Evolutionary conservation across 2,888 invertebrate genomes (phyloP), one percentile per base, ranked within the genome.

Genomic region (Lasioglossum zephyrum): DNA sequence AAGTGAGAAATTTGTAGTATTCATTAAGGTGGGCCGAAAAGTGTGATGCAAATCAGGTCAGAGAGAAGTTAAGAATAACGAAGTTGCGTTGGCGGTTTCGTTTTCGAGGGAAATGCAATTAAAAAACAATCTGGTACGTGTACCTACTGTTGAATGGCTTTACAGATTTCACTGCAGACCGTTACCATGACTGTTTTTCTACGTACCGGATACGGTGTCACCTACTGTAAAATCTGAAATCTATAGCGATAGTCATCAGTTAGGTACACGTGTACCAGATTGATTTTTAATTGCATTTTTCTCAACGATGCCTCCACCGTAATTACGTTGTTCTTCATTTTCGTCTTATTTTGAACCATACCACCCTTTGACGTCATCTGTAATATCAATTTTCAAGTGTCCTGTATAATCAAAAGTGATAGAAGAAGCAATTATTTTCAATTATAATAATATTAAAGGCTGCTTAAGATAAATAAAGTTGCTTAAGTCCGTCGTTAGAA

Each of bases 261-360:
- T 53, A 53, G 49, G 22, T 22, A 53, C 49, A 53, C 49, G 22
- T 22, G 22, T n/a, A 57, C 9, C n/a, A 57, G 57, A 57, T 57
- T n/a, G 57, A 57, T 57, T 57, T 57, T 57, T 57, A 57, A 57
- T 57, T 57, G n/a, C 57, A 57, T 22, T 57, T 57, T 57, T n/a
- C 57, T n/a, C 57, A 4, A 53, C 53, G 53, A n/a, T 3, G 53
- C n/a, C 9, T n/a, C 9, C n/a, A 53, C 3, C 53, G 53, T 53
- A n/a, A 53, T 53, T n/a, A 53, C 53, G 22, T 22, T n/a, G 22
- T 9, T 53, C 53, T 53, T 53, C 9, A 53, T 53, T 53, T 53
- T 22, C 53, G 53, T 53, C 53, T 22, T 53, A 9, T 53, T 53
- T 53, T 53, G 3, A 53, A 22, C 53, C 18, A 1, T 18, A 49